Percentiles rank a stretch among this genome's conserved stretches.
Conservation (phyloP, 2,113 vertebrate species). For the Cochlearius cochlearius region DNA sequence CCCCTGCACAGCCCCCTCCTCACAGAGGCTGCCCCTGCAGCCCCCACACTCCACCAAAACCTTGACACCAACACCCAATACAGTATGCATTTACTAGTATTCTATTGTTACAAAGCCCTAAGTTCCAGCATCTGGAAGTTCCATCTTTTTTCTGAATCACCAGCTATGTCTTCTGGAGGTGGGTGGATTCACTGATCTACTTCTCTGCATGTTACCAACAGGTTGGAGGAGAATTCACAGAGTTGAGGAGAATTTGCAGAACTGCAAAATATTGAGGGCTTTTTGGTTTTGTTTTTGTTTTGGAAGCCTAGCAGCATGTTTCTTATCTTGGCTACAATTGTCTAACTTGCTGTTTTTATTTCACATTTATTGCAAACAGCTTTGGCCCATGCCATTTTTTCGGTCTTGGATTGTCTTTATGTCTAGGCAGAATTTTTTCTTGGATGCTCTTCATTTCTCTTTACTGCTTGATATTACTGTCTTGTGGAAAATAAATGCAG, state of each 20-base stretch:
- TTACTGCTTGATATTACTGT: not conserved
- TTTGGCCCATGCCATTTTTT: not conserved
- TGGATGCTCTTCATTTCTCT: not conserved
- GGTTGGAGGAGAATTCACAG: not conserved
- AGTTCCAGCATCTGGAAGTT: not conserved
- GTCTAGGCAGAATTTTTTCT: not conserved
- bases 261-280: not conserved
- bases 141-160: not conserved
- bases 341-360: not conserved
- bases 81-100: not conserved
- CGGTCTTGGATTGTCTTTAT: not conserved
- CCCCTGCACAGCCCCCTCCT: not conserved
- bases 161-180: not conserved
- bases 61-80: not conserved
- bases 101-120: not conserved
- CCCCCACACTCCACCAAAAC: not conserved
- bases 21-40: not conserved
- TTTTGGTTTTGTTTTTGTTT: not conserved
- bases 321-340: not conserved
- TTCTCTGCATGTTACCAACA: not conserved
- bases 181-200: not conserved
- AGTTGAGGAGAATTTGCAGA: not conserved
- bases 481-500: not conserved
- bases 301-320: not conserved
- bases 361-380: not conserved